A percentile compares a stretch with the other conserved stretches of the same genome.
phyloP scores from a whole-genome alignment of 2,888 invertebrate species.

The Andricus curvator region DNA sequence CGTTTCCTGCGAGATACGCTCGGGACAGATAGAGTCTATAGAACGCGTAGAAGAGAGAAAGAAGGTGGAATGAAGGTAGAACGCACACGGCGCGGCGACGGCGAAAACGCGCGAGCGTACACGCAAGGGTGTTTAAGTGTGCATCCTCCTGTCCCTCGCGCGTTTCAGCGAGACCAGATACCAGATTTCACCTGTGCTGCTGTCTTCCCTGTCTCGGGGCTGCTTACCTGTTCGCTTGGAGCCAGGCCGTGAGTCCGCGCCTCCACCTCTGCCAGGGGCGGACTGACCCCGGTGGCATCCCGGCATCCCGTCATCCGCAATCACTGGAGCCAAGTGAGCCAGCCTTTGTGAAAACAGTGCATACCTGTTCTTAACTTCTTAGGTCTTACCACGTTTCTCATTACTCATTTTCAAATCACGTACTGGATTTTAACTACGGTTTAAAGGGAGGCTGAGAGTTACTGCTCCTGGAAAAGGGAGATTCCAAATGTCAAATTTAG shows the following conservation, averaged over 20 bases:
- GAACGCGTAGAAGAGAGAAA: slow-evolving; percentile 55
- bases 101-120: slow-evolving; percentile 64
- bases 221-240: slow-evolving; percentile 55
- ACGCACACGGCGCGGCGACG: slow-evolving; percentile 61
- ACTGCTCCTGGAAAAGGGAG: neutral
- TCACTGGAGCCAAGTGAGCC: slow-evolving; percentile 25
- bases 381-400: slow-evolving; percentile 9
- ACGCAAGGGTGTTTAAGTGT: slow-evolving; percentile 74
- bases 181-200: slow-evolving; percentile 77
- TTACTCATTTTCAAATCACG: slow-evolving; percentile 13
- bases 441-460: slow-evolving; percentile 3
- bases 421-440: slow-evolving; percentile 5
- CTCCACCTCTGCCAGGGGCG: slow-evolving; percentile 40
- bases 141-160: slow-evolving; percentile 60
- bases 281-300: slow-evolving; percentile 27
- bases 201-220: slow-evolving; percentile 64
- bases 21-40: slow-evolving; percentile 49
- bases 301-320: slow-evolving; percentile 1
- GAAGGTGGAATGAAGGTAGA: slow-evolving; percentile 57
- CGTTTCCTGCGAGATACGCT: slow-evolving; percentile 43
- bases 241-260: slow-evolving; percentile 46
- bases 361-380: slow-evolving; percentile 27
- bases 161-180: slow-evolving; percentile 65
- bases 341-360: slow-evolving; percentile 30
- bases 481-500: neutral